A percentile compares a stretch with the other conserved stretches of the same genome.
Conservation (phyloP, 30 jellyfish, hydroid and myxozoan genomes). For the Rhopilema esculentum region DNA sequence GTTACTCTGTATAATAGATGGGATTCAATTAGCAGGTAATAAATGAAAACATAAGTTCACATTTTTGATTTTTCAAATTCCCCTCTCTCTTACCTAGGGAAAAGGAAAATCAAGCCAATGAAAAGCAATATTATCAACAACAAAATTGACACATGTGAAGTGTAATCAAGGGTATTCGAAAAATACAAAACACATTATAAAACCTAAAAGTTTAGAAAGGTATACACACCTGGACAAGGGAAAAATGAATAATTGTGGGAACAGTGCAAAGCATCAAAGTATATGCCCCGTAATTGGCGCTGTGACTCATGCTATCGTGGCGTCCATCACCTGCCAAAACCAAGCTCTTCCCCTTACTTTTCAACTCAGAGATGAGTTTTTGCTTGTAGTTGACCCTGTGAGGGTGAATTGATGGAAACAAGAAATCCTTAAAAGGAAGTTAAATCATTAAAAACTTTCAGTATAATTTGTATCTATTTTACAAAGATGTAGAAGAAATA, state of each 20-base stretch:
- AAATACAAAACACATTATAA: not conserved
- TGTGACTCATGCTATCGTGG: slow-evolving; percentile 44
- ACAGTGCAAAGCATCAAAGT: not conserved
- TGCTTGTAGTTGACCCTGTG: slow-evolving; percentile 9
- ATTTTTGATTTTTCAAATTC: not conserved
- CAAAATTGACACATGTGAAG: not conserved
- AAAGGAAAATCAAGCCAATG: not conserved
- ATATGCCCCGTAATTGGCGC: slow-evolving; percentile 40
- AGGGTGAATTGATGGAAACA: slow-evolving; percentile 15
- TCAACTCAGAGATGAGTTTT: not conserved
- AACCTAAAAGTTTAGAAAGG: not conserved
- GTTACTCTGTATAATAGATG: not conserved
- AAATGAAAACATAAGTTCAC: not conserved
- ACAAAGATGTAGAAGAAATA: not conserved
- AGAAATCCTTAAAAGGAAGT: slow-evolving; percentile 3
- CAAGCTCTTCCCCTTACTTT: not conserved
- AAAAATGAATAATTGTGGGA: not conserved
- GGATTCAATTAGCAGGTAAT: not conserved
- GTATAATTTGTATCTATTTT: not conserved
- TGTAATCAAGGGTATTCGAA: not conserved
- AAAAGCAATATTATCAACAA: not conserved
- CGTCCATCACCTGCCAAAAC: slow-evolving; percentile 58
- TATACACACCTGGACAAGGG: slow-evolving; percentile 26
- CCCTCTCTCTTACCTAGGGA: not conserved
- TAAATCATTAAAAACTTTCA: not conserved